Conservation (phyloP, 2,888 invertebrate genomes). For the Meta bourneti region DNA sequence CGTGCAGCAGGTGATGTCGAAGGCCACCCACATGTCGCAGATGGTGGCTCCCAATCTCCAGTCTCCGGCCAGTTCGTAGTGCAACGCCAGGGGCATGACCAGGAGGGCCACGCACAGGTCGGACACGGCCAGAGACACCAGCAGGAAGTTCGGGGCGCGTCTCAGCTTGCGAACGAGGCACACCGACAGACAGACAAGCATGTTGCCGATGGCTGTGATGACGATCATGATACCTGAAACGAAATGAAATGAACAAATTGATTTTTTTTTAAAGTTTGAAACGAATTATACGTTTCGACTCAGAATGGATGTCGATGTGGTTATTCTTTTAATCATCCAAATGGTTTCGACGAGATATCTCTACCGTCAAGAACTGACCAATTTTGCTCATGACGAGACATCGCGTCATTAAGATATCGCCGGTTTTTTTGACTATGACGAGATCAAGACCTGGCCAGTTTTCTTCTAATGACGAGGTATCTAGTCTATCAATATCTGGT, state of each 20-base stretch:
- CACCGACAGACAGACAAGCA: conserved; percentile 83
- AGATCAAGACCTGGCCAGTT: too few species aligned
- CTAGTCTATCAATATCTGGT: too few species aligned
- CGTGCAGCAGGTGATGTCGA: conserved; percentile 83
- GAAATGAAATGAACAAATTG: neutral
- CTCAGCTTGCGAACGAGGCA: conserved; percentile 82
- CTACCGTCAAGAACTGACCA: too few species aligned
- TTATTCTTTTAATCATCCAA: too few species aligned
- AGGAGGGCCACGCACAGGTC: conserved; percentile 83
- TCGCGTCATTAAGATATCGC: too few species aligned
- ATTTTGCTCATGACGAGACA: too few species aligned
- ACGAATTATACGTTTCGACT: neutral
- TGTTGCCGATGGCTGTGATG: conserved; percentile 83
- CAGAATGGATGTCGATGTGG: neutral
- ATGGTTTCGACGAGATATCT: too few species aligned
- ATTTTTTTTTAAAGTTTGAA: neutral
- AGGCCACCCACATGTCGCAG: conserved; percentile 83
- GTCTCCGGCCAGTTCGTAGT: conserved; percentile 80
- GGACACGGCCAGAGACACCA: conserved; percentile 82
- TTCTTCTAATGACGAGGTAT: too few species aligned
- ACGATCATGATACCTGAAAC: conserved; percentile 80
- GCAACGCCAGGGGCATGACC: conserved; percentile 83
- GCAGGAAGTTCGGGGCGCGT: conserved; percentile 81
- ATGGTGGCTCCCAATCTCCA: conserved; percentile 80
- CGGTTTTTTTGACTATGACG: too few species aligned